Evolutionary conservation across 2,888 invertebrate species (phyloP).

Genomic region (Amblyjoppa fuscipennis): DNA sequence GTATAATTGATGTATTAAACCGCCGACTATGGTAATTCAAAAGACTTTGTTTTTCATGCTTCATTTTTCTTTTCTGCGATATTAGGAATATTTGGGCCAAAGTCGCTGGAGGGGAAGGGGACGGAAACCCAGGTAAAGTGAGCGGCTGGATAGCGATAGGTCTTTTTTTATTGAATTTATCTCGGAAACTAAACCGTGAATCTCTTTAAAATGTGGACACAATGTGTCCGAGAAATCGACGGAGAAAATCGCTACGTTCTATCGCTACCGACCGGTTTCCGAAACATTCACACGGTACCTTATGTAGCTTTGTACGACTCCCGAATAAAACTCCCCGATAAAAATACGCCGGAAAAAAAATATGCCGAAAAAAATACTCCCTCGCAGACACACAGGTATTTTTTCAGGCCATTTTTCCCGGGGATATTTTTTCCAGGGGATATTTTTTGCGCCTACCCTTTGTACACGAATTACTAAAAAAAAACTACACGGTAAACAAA

Average conservation of each 20-base stretch:
- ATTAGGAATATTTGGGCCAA: too few species aligned
- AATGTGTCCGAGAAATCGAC: too few species aligned
- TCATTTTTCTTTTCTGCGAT: not conserved
- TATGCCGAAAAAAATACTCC: not conserved
- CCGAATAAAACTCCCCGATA: too few species aligned
- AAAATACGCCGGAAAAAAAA: too few species aligned
- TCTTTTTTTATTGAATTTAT: not conserved
- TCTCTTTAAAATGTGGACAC: not conserved
- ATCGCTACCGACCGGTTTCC: too few species aligned
- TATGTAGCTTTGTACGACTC: too few species aligned
- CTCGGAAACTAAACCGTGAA: not conserved
- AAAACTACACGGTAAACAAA: too few species aligned
- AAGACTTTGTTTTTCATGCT: not conserved
- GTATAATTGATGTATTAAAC: constrained; percentile 61
- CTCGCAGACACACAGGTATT: not conserved
- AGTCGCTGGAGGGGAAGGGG: not conserved
- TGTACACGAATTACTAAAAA: not conserved
- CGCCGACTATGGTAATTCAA: constrained; percentile 32
- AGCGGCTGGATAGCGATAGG: not conserved
- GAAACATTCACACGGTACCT: too few species aligned
- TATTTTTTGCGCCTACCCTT: too few species aligned
- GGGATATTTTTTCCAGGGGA: too few species aligned
- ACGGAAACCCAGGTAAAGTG: not conserved
- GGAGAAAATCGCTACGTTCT: too few species aligned
- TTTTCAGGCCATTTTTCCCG: too few species aligned